Evolutionary conservation across 2,888 invertebrate genomes (phyloP), one percentile per base, ranked within the genome.

Genomic region (Leptinotarsa haldemani): DNA sequence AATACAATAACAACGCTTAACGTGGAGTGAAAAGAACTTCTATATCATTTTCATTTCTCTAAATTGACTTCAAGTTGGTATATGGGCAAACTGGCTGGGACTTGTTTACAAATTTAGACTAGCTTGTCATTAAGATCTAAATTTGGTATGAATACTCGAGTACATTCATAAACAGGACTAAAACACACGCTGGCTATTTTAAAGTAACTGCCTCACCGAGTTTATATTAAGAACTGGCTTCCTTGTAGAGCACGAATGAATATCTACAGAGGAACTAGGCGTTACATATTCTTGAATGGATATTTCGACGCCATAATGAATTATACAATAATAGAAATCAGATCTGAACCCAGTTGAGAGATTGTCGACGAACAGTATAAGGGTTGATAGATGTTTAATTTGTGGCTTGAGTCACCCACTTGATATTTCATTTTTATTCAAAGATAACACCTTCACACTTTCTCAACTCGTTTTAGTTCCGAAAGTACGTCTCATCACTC

Each of bases 121-220:
- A 66, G 52, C 75, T 71, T 74, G 75, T 77, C 78, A 75, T 78
- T 76, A 75, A 65, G 71, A 69, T 79, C 79, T 79, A 79, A 79
- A 79, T 79, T 79, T 79, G 79, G 79, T 79, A 79, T 77, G 74
- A 77, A 79, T 76, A 71, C 74, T 74, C 40, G 67, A 53, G 63
- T 74, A 79, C 73, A 72, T 77, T 75, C 79, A 76, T 79, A 77
- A 79, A 79, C 77, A 74, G 75, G 74, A 75, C 73, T 74, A 76
- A 70, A 76, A 74, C 68, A 58, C 69, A 40, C 46, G 66, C 68
- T 69, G 70, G 78, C 74, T 77, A 77, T 79, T 79, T 79, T 79
- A 77, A 77, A 77, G 71, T 73, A 65, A 71, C 73, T 74, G 74
- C 67, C 71, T 74, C 69, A 47, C 65, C 70, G 18, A 70, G 71